Conservation (phyloP, 2,113 vertebrate species). For the Burhinus oedicnemus region DNA sequence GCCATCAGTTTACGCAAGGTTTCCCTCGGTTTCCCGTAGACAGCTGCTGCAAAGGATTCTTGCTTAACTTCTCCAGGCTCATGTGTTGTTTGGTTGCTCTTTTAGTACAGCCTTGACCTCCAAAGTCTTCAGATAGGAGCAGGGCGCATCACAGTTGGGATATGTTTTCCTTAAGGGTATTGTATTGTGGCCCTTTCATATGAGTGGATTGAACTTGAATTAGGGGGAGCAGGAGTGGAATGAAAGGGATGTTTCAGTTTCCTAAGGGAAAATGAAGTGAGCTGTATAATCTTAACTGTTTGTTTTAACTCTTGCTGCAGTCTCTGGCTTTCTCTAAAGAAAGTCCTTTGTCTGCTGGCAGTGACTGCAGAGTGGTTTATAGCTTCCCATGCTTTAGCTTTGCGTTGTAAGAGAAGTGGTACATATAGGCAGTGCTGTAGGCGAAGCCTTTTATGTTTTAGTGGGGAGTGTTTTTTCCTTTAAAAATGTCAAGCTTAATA, state of each 20-base stretch:
- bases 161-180: conserved; percentile 45
- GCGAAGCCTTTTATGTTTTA: conserved; percentile 50
- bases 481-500: conserved; percentile 50
- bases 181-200: conserved; percentile 31
- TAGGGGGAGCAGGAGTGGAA: conserved; percentile 15
- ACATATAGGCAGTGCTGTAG: conserved; percentile 23
- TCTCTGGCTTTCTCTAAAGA: conserved; percentile 1
- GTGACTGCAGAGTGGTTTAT: conserved; percentile 41
- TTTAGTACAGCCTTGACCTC: conserved; percentile 43
- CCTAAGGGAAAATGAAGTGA: conserved; percentile 52
- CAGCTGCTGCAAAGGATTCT: conserved; percentile 14
- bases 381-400: conserved; percentile 27
- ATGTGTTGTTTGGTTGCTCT: conserved; percentile 30
- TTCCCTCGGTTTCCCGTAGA: background rate
- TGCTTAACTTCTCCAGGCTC: conserved; percentile 8
- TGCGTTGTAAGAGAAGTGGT: background rate
- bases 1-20: background rate
- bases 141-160: background rate
- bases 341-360: conserved; percentile 26
- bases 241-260: conserved; percentile 52
- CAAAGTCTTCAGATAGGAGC: conserved; percentile 17
- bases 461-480: conserved; percentile 40
- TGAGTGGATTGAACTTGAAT: conserved; percentile 52
- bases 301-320: conserved; percentile 42
- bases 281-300: conserved; percentile 12